Conservation (phyloP, 2,888 invertebrate species). For the Microplitis deprimator region DNA sequence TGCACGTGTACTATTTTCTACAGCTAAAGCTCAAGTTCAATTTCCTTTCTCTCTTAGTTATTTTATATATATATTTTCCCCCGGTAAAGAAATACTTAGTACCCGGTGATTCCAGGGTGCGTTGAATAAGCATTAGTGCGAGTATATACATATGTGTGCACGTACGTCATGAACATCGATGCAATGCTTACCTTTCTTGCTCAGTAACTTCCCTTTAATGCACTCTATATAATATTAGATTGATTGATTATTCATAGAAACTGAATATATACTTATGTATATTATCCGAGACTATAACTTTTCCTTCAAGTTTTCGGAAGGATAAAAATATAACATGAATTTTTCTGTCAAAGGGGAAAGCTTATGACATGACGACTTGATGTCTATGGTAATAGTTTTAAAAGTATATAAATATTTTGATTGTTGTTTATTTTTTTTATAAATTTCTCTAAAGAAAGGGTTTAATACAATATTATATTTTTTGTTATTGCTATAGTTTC, state of each 20-base stretch:
- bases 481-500: too few species aligned
- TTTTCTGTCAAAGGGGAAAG: background rate
- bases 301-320: slow-evolving; percentile 19
- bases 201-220: background rate
- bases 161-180: background rate
- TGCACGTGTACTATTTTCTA: slow-evolving; percentile 37
- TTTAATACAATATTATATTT: background rate
- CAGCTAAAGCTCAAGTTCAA: background rate
- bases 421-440: background rate
- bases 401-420: slow-evolving; percentile 7
- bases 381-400: slow-evolving; percentile 24
- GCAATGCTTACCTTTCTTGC: background rate
- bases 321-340: background rate
- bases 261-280: slow-evolving; percentile 1
- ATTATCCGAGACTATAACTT: background rate
- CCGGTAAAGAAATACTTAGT: background rate
- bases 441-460: background rate
- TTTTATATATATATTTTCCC: slow-evolving; percentile 27
- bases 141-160: background rate
- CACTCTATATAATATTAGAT: slow-evolving; percentile 28
- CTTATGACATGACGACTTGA: background rate
- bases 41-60: slow-evolving; percentile 30
- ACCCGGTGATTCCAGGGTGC: slow-evolving; percentile 7
- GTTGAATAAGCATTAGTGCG: background rate
- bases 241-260: slow-evolving; percentile 37